phyloP scores from a whole-genome alignment of 2,113 vertebrate species.

The Pterophyllum scalare region DNA sequence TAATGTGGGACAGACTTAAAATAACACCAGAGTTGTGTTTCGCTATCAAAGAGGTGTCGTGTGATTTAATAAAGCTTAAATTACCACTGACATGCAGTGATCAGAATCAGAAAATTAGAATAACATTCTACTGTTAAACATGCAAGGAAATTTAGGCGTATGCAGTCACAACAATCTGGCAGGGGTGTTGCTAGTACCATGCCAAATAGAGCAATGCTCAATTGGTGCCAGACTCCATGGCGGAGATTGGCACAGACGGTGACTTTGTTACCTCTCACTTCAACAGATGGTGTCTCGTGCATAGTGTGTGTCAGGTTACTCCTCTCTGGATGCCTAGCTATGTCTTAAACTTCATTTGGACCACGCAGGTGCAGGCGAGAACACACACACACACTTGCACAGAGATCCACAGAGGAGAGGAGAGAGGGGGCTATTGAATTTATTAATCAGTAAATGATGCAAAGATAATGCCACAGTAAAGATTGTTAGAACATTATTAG shows the following conservation, averaged over 20 bases:
- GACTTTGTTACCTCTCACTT: conserved; percentile 62
- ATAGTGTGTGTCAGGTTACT: conserved; percentile 61
- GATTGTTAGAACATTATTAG: conserved; percentile 20
- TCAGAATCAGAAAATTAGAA: not conserved
- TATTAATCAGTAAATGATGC: conserved; percentile 11
- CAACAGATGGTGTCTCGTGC: conserved; percentile 71
- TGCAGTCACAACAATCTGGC: conserved; percentile 9
- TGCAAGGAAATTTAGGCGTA: conserved; percentile 1
- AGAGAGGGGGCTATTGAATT: conserved; percentile 16
- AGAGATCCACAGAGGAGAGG: not conserved
- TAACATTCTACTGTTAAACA: not conserved
- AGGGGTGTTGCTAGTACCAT: conserved; percentile 43
- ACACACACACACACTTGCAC: not conserved
- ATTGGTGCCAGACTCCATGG: conserved; percentile 61
- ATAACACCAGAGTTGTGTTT: not conserved
- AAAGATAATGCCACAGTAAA: conserved; percentile 11
- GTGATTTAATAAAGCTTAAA: conserved; percentile 1
- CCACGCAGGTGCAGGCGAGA: conserved; percentile 13
- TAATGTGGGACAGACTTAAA: conserved; percentile 18
- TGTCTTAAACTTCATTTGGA: conserved; percentile 60
- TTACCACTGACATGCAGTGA: not conserved
- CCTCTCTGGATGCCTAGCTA: conserved; percentile 42
- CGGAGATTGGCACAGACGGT: conserved; percentile 63
- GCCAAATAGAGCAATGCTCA: conserved; percentile 56
- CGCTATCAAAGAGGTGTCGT: conserved; percentile 19